Evolutionary conservation across 2,888 invertebrate species (phyloP).

Genomic region (Altica lythri): DNA sequence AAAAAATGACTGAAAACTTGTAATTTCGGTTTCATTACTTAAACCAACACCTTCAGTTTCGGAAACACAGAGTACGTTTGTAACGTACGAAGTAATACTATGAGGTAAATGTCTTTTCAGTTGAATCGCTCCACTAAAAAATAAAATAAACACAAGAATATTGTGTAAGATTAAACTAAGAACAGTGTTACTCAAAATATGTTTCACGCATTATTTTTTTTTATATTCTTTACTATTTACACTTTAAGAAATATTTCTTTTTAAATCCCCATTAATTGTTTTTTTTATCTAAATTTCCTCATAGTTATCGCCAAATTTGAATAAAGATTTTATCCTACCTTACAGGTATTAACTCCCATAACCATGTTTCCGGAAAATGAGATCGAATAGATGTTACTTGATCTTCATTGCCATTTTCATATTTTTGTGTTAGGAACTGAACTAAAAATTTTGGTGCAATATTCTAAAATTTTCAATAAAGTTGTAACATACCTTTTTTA

Average conservation of each 20-base stretch:
- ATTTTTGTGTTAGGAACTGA: slow-evolving; percentile 45
- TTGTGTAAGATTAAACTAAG: no score
- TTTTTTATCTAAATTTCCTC: no score
- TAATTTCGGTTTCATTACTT: slow-evolving; percentile 47
- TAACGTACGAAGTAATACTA: slow-evolving; percentile 67
- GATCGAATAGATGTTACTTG: slow-evolving; percentile 52
- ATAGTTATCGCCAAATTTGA: no score
- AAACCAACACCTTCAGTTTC: slow-evolving; percentile 53
- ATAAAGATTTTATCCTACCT: no score
- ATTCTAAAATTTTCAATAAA: slow-evolving; percentile 17
- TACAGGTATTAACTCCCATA: slow-evolving; percentile 65
- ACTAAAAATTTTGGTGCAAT: slow-evolving; percentile 37
- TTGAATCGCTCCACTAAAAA: slow-evolving; percentile 34
- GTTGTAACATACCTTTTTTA: slow-evolving; percentile 20
- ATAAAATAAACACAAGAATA: no score
- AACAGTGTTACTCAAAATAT: no score
- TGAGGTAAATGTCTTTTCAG: slow-evolving; percentile 59
- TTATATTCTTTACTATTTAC: no score
- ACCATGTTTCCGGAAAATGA: slow-evolving; percentile 68
- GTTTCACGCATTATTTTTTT: no score
- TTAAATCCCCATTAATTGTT: no score
- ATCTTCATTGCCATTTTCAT: slow-evolving; percentile 43
- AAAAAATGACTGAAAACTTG: slow-evolving; percentile 75
- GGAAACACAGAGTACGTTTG: slow-evolving; percentile 63
- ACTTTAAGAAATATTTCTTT: no score